Evolutionary conservation across 1,140 invertebrate species (phyloP), one percentile per base, ranked within the genome.

Genomic region (Sitobion miscanthi): DNA sequence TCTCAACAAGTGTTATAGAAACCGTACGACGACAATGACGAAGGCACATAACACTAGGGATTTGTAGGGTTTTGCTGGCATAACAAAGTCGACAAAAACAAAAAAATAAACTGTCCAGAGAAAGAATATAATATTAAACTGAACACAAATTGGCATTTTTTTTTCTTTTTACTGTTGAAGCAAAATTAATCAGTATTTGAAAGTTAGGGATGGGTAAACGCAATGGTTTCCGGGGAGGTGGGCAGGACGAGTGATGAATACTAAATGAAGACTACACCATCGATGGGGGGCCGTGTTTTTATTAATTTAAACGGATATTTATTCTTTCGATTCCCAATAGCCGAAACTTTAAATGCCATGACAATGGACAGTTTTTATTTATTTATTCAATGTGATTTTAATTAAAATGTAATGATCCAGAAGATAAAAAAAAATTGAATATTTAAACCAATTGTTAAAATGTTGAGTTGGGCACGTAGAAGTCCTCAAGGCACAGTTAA

Each of bases 131-230:
- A 83, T 85, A 57, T 57, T 86, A 45, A 54, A 86, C 9, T 57
- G n/a, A 86, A 85, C 45, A 25, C 38, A 93, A 86, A 85, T 45
- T 93, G 82, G 30, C n/a, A 42, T 85, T 45, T 93, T 83, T 38
- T 69, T 35, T 83, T 38, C 35, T 83, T 49, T 47, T 83, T 82
- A 49, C 90, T 21, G 82, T 57, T 30, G 47, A 83, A 92, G 47
- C 91, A 92, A 92, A 92, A 92, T 92, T 92, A 92, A 92, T 92
- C 91, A 92, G 91, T 92, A 92, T 92, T 92, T 82, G 6, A n/a
- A 83, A 52, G 25, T 77, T 47, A 38, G 42, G 91, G 47, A 25
- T 35, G 69, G 62, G 62, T 92, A 92, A 92, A 92, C 91, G 91
- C 47, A 82, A 52, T 49, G 77, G 45, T 92, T 82, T 54, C 20